These are phyloP conservation scores for Melanotaenia nigrans DNA, from an alignment of 2,797 vertebrate genomes.

Conservation along the genomic window DNA sequence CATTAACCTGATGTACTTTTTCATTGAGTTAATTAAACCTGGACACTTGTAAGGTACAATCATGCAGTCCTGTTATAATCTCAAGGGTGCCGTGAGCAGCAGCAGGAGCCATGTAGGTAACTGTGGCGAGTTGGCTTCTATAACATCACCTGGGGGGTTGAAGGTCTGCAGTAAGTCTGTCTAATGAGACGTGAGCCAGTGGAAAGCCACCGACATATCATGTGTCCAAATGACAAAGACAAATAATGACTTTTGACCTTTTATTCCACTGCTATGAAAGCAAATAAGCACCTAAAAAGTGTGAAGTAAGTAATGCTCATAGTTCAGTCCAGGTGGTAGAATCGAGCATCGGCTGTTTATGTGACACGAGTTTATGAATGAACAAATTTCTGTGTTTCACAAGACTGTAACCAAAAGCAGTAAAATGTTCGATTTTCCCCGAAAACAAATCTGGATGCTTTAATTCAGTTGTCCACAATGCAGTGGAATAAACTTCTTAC, in stretches of 20 bases:
- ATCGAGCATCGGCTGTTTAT: background rate
- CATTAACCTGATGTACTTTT: slow-evolving; percentile 4
- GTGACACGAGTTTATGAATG: background rate
- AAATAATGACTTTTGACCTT: slow-evolving; percentile 26
- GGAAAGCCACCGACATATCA: slow-evolving; percentile 37
- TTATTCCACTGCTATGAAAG: slow-evolving; percentile 1
- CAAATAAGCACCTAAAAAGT: background rate
- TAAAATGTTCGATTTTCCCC: background rate
- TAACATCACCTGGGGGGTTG: slow-evolving; percentile 44
- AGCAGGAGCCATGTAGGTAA: slow-evolving; percentile 68
- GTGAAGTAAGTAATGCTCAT: background rate
- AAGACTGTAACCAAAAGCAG: too few relatives aligned
- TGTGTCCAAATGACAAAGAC: background rate
- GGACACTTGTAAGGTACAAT: background rate
- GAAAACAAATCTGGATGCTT: too few relatives aligned
- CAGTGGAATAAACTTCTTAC: background rate
- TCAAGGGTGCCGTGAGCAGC: slow-evolving; percentile 19
- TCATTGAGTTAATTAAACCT: slow-evolving; percentile 6
- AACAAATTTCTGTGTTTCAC: too few relatives aligned
- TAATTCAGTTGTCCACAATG: background rate
- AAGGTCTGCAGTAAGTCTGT: slow-evolving; percentile 48
- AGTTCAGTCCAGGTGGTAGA: background rate
- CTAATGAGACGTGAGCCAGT: slow-evolving; percentile 45
- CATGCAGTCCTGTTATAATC: slow-evolving; percentile 25
- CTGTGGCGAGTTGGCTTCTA: slow-evolving; percentile 47